A percentile compares a stretch with the other conserved stretches of the same genome.
Conservation (phyloP, 2,888 invertebrate genomes). For the Drosophila borborema region DNA sequence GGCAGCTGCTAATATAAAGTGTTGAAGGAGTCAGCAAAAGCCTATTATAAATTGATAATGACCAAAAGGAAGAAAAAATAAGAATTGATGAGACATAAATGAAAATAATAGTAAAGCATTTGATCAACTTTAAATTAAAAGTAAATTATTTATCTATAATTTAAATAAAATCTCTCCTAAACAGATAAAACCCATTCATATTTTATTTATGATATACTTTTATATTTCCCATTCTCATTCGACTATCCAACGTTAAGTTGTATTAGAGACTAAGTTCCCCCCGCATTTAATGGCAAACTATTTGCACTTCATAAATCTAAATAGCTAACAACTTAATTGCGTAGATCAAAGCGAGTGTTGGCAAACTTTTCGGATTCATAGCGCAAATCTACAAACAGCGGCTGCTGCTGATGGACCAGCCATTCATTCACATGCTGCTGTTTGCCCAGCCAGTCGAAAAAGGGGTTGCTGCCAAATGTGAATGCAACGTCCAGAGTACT, state of each 20-base stretch:
- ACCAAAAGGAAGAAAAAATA: too few relatives aligned
- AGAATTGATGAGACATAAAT: too few relatives aligned
- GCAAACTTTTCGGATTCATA: slow-evolving; percentile 15
- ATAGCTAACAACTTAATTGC: slow-evolving; percentile 19
- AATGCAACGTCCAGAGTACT: slow-evolving; percentile 27
- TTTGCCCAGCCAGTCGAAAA: slow-evolving; percentile 23
- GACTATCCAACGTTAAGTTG: neutral
- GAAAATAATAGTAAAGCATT: too few relatives aligned
- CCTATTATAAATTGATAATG: too few relatives aligned
- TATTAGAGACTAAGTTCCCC: too few relatives aligned
- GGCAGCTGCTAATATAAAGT: neutral
- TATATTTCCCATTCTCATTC: neutral
- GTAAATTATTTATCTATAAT: too few relatives aligned
- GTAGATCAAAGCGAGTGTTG: slow-evolving; percentile 43
- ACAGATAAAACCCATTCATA: neutral
- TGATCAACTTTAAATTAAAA: too few relatives aligned
- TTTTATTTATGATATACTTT: neutral
- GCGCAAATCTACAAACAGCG: slow-evolving; percentile 16
- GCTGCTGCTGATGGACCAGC: slow-evolving; percentile 8
- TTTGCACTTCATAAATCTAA: neutral
- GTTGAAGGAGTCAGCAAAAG: too few relatives aligned
- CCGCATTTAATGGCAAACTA: slow-evolving; percentile 23
- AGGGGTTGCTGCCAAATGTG: slow-evolving; percentile 31
- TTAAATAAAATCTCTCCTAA: neutral
- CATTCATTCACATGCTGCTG: slow-evolving; percentile 21